phyloP scores from a whole-genome alignment of 2,888 invertebrate species.

The Amphipyra berbera region DNA sequence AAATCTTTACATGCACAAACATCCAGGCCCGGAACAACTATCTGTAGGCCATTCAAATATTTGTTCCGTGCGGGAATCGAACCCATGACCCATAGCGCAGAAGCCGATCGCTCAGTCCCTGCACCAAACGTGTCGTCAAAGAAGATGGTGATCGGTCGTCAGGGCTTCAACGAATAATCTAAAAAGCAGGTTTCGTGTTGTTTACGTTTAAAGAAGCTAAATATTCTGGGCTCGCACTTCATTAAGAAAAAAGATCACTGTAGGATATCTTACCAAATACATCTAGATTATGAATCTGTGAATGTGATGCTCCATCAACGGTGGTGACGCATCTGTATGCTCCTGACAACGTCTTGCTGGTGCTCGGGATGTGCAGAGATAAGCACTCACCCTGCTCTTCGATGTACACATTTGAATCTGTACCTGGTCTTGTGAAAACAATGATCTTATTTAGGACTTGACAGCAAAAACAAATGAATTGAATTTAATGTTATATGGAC shows the following conservation, averaged over 20 bases:
- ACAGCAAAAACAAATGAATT: constrained; percentile 23
- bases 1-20: too few relatives aligned
- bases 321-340: constrained; percentile 75
- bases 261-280: constrained; percentile 74
- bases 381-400: constrained; percentile 68
- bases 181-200: too few relatives aligned
- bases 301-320: constrained; percentile 64
- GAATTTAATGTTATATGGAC: neutral
- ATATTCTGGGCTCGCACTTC: neutral
- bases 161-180: too few relatives aligned
- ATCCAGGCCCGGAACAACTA: too few relatives aligned
- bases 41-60: too few relatives aligned
- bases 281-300: constrained; percentile 66
- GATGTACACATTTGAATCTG: constrained; percentile 73
- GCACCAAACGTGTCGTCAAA: too few relatives aligned
- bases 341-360: constrained; percentile 76
- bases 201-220: too few relatives aligned
- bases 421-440: constrained; percentile 87
- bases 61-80: too few relatives aligned
- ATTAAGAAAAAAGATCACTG: neutral
- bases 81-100: too few relatives aligned
- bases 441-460: constrained; percentile 72
- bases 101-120: too few relatives aligned
- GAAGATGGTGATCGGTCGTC: too few relatives aligned
- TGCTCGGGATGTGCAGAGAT: constrained; percentile 71